Evolutionary conservation across 2,888 invertebrate species (phyloP).

Genomic region (Ichneumoninae sp.): DNA sequence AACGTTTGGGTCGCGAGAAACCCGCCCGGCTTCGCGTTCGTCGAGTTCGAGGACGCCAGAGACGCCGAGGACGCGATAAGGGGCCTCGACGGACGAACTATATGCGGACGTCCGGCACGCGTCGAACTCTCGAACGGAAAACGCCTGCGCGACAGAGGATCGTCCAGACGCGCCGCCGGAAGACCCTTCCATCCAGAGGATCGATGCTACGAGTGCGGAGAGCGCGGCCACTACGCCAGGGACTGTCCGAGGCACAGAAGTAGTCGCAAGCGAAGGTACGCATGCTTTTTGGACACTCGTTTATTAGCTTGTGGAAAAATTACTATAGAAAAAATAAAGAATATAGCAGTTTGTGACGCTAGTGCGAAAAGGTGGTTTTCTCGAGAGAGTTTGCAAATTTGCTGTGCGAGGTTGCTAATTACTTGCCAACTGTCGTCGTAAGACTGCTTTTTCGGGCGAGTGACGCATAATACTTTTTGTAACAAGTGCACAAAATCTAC

Average conservation of each 20-base stretch:
- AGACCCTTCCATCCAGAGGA: slow-evolving; percentile 95
- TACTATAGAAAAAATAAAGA: neutral
- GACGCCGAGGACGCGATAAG: slow-evolving; percentile 97
- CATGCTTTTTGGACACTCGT: slow-evolving; percentile 4
- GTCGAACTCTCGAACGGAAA: slow-evolving; percentile 97
- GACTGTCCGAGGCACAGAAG: slow-evolving; percentile 91
- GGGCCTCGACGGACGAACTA: slow-evolving; percentile 90
- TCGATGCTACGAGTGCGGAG: slow-evolving; percentile 97
- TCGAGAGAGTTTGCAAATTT: too few species aligned
- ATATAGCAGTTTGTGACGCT: neutral
- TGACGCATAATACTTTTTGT: too few species aligned
- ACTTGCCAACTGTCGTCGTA: too few species aligned
- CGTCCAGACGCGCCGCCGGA: slow-evolving; percentile 86
- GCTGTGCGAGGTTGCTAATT: too few species aligned
- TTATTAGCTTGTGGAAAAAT: neutral
- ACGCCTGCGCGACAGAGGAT: slow-evolving; percentile 86
- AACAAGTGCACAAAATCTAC: too few species aligned
- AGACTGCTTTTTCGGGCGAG: too few species aligned
- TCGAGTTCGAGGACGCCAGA: slow-evolving; percentile 96
- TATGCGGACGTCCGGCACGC: slow-evolving; percentile 95
- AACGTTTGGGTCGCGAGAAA: slow-evolving; percentile 99
- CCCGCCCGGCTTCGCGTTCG: slow-evolving; percentile 97
- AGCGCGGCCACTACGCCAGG: slow-evolving; percentile 96
- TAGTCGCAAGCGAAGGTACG: slow-evolving; percentile 70
- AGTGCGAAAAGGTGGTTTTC: too few species aligned